These are phyloP conservation scores for Trinectes maculatus DNA, from an alignment of 2,113 vertebrate genomes.

Conservation along the genomic window DNA sequence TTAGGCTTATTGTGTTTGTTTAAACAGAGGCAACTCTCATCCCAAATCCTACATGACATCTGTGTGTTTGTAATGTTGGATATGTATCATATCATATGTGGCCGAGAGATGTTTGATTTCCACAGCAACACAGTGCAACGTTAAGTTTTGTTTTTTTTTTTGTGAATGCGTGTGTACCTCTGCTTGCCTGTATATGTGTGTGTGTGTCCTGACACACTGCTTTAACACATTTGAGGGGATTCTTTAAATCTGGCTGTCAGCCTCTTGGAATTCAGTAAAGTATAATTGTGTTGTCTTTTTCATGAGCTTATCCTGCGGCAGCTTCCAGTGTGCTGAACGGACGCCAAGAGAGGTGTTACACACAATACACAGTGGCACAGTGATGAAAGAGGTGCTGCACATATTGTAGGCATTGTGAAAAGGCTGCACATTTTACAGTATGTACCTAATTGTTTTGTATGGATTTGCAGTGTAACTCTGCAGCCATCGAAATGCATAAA, in stretches of 20 bases:
- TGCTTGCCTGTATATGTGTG: neutral
- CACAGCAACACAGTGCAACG: conserved; percentile 26
- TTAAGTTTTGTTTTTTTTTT: conserved; percentile 17
- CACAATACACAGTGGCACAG: conserved; percentile 3
- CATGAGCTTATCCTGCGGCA: conserved; percentile 41
- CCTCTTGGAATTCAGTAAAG: conserved; percentile 36
- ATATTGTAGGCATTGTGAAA: neutral
- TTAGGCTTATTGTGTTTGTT: conserved; percentile 66
- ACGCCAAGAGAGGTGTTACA: conserved; percentile 47
- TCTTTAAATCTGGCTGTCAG: conserved; percentile 33
- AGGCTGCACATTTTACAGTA: neutral
- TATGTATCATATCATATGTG: conserved; percentile 47
- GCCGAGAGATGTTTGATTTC: conserved; percentile 34
- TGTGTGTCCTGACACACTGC: neutral
- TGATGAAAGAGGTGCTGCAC: neutral
- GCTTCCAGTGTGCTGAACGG: conserved; percentile 55
- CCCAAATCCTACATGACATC: conserved; percentile 56
- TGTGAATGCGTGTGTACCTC: no score
- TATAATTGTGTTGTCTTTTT: conserved; percentile 63
- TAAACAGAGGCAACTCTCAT: conserved; percentile 61
- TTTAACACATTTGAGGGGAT: conserved; percentile 37
- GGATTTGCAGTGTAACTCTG: neutral
- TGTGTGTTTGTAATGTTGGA: conserved; percentile 34
- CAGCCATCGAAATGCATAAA: neutral
- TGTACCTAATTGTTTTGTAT: neutral